phyloP scores from a whole-genome alignment of 2,113 vertebrate genomes.

The Phrynosoma platyrhinos region DNA sequence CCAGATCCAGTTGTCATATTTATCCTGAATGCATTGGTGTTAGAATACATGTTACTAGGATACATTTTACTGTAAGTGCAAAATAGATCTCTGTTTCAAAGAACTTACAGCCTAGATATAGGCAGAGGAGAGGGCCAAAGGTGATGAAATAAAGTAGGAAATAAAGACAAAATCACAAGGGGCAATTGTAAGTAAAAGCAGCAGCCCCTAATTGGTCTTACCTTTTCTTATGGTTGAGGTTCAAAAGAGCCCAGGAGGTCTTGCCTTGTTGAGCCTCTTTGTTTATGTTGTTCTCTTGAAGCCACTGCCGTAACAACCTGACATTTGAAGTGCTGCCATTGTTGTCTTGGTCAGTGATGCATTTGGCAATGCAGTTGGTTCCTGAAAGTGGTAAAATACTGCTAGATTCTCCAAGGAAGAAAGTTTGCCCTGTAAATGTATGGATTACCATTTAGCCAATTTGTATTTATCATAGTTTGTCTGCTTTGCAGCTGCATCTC shows the following conservation, averaged over 20 bases:
- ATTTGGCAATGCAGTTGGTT: slow-evolving; percentile 65
- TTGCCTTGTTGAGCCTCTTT: neutral
- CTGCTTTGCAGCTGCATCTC: slow-evolving; percentile 65
- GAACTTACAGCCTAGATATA: neutral
- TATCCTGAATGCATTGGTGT: neutral
- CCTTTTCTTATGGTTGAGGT: neutral
- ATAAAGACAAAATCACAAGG: neutral
- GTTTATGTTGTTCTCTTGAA: neutral
- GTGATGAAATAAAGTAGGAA: neutral
- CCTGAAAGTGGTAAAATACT: slow-evolving; percentile 28
- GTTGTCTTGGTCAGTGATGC: slow-evolving; percentile 13
- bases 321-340: neutral
- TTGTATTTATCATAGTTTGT: slow-evolving; percentile 69
- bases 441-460: slow-evolving; percentile 64
- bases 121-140: neutral
- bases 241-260: neutral
- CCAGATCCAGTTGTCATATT: neutral
- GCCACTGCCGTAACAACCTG: no score
- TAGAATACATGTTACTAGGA: neutral
- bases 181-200: neutral
- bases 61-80: neutral
- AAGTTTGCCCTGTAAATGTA: slow-evolving; percentile 61
- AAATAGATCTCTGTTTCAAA: neutral
- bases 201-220: neutral
- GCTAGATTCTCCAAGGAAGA: slow-evolving; percentile 33